A percentile compares a stretch with the other conserved stretches of the same genome.
Evolutionary conservation across 1,140 invertebrate species (phyloP).

Genomic region (Drosophila auraria): DNA sequence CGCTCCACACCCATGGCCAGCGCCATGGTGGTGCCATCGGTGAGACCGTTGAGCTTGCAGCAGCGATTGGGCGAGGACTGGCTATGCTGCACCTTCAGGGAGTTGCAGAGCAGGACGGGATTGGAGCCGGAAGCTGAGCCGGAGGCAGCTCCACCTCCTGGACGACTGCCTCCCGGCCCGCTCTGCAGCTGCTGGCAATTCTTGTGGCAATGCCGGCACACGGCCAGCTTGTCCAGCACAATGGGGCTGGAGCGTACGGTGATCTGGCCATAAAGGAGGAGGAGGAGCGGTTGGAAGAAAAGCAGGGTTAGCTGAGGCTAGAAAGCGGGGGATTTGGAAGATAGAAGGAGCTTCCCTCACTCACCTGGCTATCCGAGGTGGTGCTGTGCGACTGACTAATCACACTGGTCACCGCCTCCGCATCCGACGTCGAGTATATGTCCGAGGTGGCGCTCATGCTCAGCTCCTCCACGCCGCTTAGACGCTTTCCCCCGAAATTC

Average conservation of each 20-base stretch:
- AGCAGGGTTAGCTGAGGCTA: background rate
- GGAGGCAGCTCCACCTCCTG: conserved; percentile 8
- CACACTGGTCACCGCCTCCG: conserved; percentile 85
- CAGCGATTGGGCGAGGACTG: conserved; percentile 84
- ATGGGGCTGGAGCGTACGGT: conserved; percentile 89
- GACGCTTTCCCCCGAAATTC: conserved; percentile 74
- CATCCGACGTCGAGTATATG: conserved; percentile 86
- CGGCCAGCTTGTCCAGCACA: conserved; percentile 88
- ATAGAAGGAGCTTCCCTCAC: too few species aligned
- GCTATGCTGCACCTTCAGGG: conserved; percentile 83
- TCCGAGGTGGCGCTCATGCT: conserved; percentile 82
- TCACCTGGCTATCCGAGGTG: conserved; percentile 90
- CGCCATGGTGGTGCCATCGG: conserved; percentile 9
- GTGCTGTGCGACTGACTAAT: conserved; percentile 89
- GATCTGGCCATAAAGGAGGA: conserved; percentile 85
- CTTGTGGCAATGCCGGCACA: conserved; percentile 90
- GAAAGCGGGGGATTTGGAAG: conserved; percentile 7
- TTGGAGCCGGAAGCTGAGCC: conserved; percentile 19
- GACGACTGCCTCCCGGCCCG: conserved; percentile 11
- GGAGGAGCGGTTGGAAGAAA: background rate
- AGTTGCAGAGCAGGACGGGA: conserved; percentile 74
- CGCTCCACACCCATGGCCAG: conserved; percentile 9
- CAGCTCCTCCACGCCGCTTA: conserved; percentile 80
- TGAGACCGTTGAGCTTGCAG: conserved; percentile 73
- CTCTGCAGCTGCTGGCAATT: conserved; percentile 86